Conservation (phyloP, 2,113 vertebrate species). For the Atherinomorus stipes region DNA sequence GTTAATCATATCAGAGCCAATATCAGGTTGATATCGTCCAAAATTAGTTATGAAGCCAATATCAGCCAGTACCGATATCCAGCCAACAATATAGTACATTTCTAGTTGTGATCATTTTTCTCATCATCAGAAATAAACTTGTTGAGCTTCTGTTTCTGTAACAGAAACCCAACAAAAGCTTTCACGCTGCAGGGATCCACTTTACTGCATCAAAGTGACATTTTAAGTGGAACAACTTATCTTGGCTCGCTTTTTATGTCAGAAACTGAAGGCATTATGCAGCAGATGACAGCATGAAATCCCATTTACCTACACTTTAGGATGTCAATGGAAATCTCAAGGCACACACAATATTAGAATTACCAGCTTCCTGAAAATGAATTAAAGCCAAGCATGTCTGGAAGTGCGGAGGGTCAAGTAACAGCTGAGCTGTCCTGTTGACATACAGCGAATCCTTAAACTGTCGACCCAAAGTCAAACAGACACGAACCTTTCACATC, state of each 20-base stretch:
- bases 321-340: background rate
- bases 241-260: background rate
- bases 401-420: background rate
- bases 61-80: too few relatives aligned
- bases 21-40: too few relatives aligned
- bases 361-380: background rate
- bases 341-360: background rate
- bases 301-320: background rate
- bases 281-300: background rate
- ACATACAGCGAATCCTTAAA: constrained; percentile 14
- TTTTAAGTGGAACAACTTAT: background rate
- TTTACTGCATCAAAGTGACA: too few relatives aligned
- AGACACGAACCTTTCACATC: constrained; percentile 8
- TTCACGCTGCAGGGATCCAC: too few relatives aligned
- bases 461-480: constrained; percentile 20
- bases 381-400: background rate
- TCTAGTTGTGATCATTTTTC: too few relatives aligned
- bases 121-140: too few relatives aligned
- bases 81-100: too few relatives aligned
- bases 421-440: background rate
- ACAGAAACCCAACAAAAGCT: too few relatives aligned
- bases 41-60: too few relatives aligned
- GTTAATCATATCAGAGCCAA: too few relatives aligned
- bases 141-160: too few relatives aligned
- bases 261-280: background rate